phyloP scores from a whole-genome alignment of 2,888 invertebrate species.

The Agrotis segetum region DNA sequence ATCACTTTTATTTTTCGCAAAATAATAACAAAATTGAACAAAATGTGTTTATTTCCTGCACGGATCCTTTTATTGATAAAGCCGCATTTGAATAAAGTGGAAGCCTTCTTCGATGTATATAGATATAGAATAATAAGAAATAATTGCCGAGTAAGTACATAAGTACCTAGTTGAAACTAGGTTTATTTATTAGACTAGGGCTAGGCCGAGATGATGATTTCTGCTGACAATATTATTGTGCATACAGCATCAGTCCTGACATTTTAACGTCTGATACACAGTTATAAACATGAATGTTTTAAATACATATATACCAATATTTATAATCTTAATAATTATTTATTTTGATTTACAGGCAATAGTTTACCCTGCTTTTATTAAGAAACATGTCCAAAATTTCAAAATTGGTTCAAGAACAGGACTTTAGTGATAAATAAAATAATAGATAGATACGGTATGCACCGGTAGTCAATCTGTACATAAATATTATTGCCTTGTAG shows the following conservation, averaged over 20 bases:
- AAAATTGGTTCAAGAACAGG: constrained; percentile 85
- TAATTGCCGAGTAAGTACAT: constrained; percentile 18
- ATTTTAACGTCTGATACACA: constrained; percentile 41
- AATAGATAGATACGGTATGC: constrained; percentile 49
- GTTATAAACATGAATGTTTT: constrained; percentile 55
- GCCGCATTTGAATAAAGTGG: constrained; percentile 29
- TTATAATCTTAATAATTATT: constrained; percentile 76
- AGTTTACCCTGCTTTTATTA: constrained; percentile 87
- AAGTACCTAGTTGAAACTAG: constrained; percentile 5
- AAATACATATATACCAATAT: constrained; percentile 66
- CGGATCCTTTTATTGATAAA: constrained; percentile 18
- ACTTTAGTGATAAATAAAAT: constrained; percentile 68
- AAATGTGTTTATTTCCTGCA: neutral
- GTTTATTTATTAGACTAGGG: constrained; percentile 21
- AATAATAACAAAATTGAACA: neutral
- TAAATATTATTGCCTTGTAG: constrained; percentile 37
- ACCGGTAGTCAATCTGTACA: constrained; percentile 47
- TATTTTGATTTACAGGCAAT: constrained; percentile 85
- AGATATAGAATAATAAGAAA: constrained; percentile 17
- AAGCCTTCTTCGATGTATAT: constrained; percentile 41
- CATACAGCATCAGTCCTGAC: constrained; percentile 44
- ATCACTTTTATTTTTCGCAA: neutral
- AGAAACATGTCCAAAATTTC: constrained; percentile 81
- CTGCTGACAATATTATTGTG: constrained; percentile 25
- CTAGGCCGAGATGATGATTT: constrained; percentile 32